Percentiles rank a stretch among this genome's conserved stretches.
phyloP scores from a whole-genome alignment of 1,140 invertebrate species.

The Aphelenchoides fujianensis region DNA sequence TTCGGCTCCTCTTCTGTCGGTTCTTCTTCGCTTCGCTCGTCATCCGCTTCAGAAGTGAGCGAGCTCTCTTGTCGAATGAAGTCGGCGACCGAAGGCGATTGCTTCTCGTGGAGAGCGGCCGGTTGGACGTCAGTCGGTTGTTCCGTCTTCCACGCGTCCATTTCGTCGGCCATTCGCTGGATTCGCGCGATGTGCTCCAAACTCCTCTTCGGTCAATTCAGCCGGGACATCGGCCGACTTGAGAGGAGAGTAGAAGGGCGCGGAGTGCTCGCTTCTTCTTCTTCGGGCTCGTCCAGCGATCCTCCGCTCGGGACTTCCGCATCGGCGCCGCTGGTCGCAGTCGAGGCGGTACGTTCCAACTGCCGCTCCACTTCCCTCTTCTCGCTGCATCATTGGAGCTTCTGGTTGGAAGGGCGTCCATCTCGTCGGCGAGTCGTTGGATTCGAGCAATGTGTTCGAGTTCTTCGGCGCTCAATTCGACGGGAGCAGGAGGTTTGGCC shows the following conservation, averaged over 20 bases:
- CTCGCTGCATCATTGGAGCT: neutral
- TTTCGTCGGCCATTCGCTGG: constrained; percentile 24
- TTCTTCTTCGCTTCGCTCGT: too few species aligned
- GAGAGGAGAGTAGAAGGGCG: neutral
- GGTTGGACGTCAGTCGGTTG: neutral
- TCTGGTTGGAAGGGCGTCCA: constrained; percentile 17
- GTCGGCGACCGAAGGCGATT: too few species aligned
- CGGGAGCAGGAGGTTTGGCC: neutral
- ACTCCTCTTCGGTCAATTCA: neutral
- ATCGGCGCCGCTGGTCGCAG: neutral
- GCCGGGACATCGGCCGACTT: neutral
- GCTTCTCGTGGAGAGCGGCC: too few species aligned
- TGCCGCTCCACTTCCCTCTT: neutral
- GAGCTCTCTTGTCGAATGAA: neutral
- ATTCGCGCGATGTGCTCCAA: constrained; percentile 32
- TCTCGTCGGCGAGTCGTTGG: constrained; percentile 22
- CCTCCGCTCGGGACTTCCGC: neutral
- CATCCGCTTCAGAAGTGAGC: neutral
- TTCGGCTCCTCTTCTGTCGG: too few species aligned
- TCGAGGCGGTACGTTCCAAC: neutral
- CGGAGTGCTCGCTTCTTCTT: neutral
- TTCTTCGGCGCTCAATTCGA: constrained; percentile 34
- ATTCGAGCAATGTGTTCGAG: constrained; percentile 30
- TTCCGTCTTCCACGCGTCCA: neutral
- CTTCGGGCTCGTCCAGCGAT: neutral